A percentile compares a stretch with the other conserved stretches of the same genome.
Evolutionary conservation across 2,113 vertebrate species (phyloP).

Genomic region (Varanus komodoensis): DNA sequence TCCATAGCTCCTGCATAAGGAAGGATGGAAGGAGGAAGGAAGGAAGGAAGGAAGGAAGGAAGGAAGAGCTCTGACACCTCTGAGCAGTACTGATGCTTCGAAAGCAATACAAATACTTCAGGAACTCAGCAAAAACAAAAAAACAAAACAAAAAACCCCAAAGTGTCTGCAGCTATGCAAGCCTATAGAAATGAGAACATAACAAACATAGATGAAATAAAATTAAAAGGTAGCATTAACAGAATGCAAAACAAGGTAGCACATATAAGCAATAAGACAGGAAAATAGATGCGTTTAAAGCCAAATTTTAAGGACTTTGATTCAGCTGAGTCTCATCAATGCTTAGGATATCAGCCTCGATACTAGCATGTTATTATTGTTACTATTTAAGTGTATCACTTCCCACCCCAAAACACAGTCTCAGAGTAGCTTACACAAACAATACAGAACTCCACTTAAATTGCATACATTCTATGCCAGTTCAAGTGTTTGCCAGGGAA

Average conservation of each 20-base stretch:
- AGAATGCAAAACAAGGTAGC: background rate
- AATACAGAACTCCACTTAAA: no score
- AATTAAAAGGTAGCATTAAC: background rate
- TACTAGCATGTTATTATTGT: no score
- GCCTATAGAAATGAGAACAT: background rate
- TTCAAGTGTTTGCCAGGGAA: background rate
- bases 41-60: background rate
- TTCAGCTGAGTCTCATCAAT: background rate
- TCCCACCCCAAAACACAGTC: no score
- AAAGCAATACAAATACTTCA: background rate
- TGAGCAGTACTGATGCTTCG: background rate
- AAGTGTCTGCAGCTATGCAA: background rate
- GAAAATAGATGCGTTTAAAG: background rate
- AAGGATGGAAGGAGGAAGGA: background rate
- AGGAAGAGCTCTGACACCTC: background rate
- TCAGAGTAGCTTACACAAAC: no score
- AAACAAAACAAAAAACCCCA: no score
- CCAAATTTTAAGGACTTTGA: background rate
- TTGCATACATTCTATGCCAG: no score
- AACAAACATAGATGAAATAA: background rate
- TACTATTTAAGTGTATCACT: no score
- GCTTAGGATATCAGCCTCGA: no score
- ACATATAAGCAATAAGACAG: background rate
- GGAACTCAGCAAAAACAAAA: background rate
- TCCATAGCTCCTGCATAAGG: constrained; percentile 86